phyloP scores from a whole-genome alignment of 2,113 vertebrate genomes.

The Clarias magur region DNA sequence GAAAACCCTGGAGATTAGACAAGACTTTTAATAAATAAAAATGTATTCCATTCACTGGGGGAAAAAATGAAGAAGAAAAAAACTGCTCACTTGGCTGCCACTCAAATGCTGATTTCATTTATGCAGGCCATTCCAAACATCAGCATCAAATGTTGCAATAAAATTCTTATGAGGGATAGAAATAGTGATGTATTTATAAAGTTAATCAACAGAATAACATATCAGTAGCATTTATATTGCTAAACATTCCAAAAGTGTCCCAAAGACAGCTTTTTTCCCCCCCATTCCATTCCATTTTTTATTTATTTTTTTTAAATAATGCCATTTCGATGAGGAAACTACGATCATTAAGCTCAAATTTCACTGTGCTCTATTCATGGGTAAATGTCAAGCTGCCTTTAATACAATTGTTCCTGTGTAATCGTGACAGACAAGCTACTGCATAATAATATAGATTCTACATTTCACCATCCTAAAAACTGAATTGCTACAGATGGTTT shows the following conservation, averaged over 20 bases:
- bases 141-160: constrained; percentile 27
- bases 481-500: neutral
- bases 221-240: constrained; percentile 9
- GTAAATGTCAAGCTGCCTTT: neutral
- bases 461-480: neutral
- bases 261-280: neutral
- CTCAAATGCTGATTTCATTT: constrained; percentile 39
- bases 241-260: constrained; percentile 9
- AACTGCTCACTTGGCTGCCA: constrained; percentile 40
- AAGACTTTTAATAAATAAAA: constrained; percentile 50
- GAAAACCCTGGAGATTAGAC: constrained; percentile 41
- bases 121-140: constrained; percentile 6
- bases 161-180: constrained; percentile 28
- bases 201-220: neutral
- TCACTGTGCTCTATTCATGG: neutral
- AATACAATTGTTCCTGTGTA: neutral
- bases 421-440: constrained; percentile 6
- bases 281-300: no score
- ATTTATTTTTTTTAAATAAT: no score
- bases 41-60: constrained; percentile 36
- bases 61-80: neutral
- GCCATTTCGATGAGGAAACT: neutral
- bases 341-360: neutral
- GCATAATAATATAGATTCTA: constrained; percentile 10
- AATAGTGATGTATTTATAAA: constrained; percentile 26